Conservation (phyloP, 2,113 vertebrate genomes). For the Chauna torquata region DNA sequence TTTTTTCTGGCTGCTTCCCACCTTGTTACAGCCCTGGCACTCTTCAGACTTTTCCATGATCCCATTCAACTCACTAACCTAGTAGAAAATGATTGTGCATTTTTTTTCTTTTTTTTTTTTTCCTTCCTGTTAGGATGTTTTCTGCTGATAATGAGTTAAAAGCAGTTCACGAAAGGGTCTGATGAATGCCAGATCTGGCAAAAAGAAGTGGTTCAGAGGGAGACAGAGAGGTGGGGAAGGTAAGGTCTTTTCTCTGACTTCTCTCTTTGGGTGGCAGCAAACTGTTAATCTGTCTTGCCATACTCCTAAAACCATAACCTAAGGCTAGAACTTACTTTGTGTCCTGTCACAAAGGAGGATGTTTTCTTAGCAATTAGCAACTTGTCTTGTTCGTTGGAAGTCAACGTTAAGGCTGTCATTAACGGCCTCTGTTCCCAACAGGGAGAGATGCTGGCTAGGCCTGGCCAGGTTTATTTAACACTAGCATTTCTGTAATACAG, state of each 20-base stretch:
- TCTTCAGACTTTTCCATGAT: neutral
- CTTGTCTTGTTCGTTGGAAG: neutral
- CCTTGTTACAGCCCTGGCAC: neutral
- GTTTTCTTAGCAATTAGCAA: neutral
- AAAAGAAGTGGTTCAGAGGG: neutral
- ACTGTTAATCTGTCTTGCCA: neutral
- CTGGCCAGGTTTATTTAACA: neutral
- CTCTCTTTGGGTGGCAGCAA: conserved; percentile 3
- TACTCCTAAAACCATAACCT: neutral
- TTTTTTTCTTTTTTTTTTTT: neutral
- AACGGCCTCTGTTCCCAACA: neutral
- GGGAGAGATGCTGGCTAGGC: neutral
- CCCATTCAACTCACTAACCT: neutral
- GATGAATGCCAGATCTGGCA: neutral
- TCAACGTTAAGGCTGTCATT: neutral
- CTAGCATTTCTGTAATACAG: neutral
- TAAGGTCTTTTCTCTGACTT: neutral
- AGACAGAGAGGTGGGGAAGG: neutral
- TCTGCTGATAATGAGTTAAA: neutral
- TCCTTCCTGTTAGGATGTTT: neutral
- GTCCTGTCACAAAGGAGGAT: neutral
- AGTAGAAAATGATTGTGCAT: neutral
- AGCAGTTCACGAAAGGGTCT: neutral
- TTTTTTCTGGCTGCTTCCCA: neutral
- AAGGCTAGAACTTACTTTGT: neutral